These are phyloP conservation scores for Syrrhaptes paradoxus DNA, from an alignment of 2,113 vertebrate genomes.

Conservation along the genomic window DNA sequence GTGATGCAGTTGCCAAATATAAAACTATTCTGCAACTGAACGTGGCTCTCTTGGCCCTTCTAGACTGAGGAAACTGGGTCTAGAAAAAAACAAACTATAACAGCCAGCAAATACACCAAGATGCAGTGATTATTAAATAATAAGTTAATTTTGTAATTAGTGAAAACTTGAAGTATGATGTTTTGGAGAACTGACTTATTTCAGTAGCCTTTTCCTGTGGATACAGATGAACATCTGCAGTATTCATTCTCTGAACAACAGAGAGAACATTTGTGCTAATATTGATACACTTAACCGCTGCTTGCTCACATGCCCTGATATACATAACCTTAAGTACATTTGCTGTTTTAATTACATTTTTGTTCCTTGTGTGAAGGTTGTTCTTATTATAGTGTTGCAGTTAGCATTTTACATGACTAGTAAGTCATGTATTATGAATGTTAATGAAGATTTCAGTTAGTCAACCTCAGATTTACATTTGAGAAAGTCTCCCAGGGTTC, in stretches of 20 bases:
- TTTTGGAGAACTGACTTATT: not conserved
- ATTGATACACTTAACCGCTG: not conserved
- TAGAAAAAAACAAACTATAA: not conserved
- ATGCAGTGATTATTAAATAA: not conserved
- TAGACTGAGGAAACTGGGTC: not conserved
- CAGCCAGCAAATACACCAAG: not conserved
- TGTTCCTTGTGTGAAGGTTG: not conserved
- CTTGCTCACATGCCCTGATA: not conserved
- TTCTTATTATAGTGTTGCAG: not conserved
- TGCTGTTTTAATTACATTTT: not conserved
- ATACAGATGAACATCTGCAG: not conserved
- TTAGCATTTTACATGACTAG: not conserved
- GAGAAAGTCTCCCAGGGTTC: not conserved
- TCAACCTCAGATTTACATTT: not conserved
- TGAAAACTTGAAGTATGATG: not conserved
- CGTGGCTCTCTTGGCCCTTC: not conserved
- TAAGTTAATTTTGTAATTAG: not conserved
- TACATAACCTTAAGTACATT: not conserved
- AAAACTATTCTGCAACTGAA: not conserved
- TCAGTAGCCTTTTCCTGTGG: not conserved
- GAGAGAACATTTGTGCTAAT: not conserved
- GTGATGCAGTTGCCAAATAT: not conserved
- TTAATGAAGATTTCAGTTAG: not conserved
- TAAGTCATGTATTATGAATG: not conserved
- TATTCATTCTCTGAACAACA: not conserved